Percentiles rank a stretch among this genome's conserved stretches.
Conservation (phyloP, 2,113 vertebrate species). For the Mobula hypostoma region DNA sequence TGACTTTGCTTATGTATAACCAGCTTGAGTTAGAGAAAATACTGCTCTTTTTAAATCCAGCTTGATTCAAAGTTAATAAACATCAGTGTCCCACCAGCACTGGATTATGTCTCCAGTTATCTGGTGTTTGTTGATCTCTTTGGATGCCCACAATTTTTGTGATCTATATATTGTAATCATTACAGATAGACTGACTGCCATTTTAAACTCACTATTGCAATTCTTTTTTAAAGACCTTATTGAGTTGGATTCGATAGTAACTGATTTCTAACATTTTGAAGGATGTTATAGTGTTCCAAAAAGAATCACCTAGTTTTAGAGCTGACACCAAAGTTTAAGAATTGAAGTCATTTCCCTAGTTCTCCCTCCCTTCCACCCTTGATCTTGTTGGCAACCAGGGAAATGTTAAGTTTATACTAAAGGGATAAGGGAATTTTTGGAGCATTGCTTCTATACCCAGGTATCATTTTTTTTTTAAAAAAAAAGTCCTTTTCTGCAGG, state of each 20-base stretch:
- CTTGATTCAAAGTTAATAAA: too few relatives aligned
- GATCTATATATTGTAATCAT: not conserved
- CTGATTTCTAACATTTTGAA: not conserved
- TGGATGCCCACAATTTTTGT: not conserved
- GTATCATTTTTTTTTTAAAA: not conserved
- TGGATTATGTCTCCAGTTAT: not conserved
- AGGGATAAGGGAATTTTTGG: not conserved
- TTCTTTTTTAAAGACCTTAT: not conserved
- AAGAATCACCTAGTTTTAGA: not conserved
- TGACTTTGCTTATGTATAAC: too few relatives aligned
- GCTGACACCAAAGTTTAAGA: not conserved
- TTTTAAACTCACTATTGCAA: not conserved
- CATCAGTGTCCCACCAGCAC: too few relatives aligned
- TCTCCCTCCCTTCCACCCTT: too few relatives aligned
- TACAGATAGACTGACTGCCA: not conserved
- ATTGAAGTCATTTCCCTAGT: too few relatives aligned
- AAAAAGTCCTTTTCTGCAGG: not conserved
- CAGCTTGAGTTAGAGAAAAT: too few relatives aligned
- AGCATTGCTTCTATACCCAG: not conserved
- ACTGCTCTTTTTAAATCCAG: too few relatives aligned
- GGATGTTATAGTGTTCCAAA: not conserved
- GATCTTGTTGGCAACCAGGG: not conserved
- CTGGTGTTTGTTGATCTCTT: not conserved
- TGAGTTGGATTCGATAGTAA: not conserved
- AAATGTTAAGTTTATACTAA: not conserved